A percentile compares a stretch with the other conserved stretches of the same genome.
Evolutionary conservation across 2,113 vertebrate genomes (phyloP).

Genomic region (Drymodes brunneopygia): DNA sequence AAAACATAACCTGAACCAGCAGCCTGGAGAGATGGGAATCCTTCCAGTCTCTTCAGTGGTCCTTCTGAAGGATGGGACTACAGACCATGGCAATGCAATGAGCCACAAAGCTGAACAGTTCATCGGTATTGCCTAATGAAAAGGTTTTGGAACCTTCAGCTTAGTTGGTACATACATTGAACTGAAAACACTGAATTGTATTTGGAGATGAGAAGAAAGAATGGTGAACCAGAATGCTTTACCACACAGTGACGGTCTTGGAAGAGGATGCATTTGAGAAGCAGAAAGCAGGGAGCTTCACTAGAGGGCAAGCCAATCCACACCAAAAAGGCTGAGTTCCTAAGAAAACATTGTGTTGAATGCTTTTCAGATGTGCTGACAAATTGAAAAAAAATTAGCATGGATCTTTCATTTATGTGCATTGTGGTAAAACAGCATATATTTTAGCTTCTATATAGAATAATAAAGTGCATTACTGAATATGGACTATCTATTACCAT

Average conservation of each 20-base stretch:
- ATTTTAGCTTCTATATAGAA: not conserved
- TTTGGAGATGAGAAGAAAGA: not conserved
- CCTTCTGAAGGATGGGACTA: not conserved
- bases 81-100: not conserved
- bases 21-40: not conserved
- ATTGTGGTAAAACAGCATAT: not conserved
- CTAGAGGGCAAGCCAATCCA: not conserved
- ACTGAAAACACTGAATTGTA: not conserved
- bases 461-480: not conserved
- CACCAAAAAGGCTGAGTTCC: not conserved
- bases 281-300: not conserved
- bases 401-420: not conserved
- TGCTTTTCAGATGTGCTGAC: not conserved
- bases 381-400: not conserved
- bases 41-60: not conserved
- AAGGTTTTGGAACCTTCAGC: not conserved
- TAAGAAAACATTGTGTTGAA: not conserved
- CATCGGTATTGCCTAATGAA: accelerated
- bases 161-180: not conserved
- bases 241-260: not conserved
- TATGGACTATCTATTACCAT: not conserved
- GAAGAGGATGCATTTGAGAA: not conserved
- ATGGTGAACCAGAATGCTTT: not conserved
- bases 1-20: not conserved
- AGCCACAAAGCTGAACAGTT: not conserved